These are phyloP conservation scores for Falco novaeseelandiae DNA, from an alignment of 2,797 vertebrate species.

Conservation along the genomic window DNA sequence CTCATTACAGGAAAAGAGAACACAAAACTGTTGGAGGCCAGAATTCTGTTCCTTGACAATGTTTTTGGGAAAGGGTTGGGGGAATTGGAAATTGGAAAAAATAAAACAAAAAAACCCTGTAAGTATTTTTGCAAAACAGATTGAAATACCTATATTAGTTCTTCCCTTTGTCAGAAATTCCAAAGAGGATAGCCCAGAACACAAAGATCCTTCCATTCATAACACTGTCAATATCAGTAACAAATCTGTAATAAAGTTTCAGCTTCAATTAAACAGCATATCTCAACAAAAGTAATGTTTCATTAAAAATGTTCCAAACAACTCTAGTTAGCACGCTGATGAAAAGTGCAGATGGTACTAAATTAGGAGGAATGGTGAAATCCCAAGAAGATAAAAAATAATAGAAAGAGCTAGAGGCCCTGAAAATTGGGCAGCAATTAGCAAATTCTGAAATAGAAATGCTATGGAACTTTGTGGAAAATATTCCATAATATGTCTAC, in stretches of 20 bases:
- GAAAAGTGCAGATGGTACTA: slow-evolving; percentile 59
- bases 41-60: neutral
- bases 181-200: neutral
- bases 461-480: neutral
- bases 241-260: slow-evolving; percentile 5
- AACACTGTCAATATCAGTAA: neutral
- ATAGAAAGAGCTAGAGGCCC: neutral
- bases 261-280: neutral
- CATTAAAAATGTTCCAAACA: slow-evolving; percentile 38
- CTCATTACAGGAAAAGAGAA: neutral
- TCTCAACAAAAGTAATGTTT: slow-evolving; percentile 35
- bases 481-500: neutral
- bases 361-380: slow-evolving; percentile 43
- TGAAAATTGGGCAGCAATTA: neutral
- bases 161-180: neutral
- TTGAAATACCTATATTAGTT: neutral
- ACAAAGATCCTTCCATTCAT: neutral
- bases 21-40: neutral
- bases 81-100: neutral
- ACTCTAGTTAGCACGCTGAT: slow-evolving; percentile 33
- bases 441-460: slow-evolving; percentile 4
- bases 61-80: neutral
- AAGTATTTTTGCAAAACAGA: neutral
- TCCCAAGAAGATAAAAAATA: slow-evolving; percentile 11
- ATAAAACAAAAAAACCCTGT: neutral